Evolutionary conservation across 2,797 vertebrate species (phyloP).

Genomic region (Pseudochirops cupreus): DNA sequence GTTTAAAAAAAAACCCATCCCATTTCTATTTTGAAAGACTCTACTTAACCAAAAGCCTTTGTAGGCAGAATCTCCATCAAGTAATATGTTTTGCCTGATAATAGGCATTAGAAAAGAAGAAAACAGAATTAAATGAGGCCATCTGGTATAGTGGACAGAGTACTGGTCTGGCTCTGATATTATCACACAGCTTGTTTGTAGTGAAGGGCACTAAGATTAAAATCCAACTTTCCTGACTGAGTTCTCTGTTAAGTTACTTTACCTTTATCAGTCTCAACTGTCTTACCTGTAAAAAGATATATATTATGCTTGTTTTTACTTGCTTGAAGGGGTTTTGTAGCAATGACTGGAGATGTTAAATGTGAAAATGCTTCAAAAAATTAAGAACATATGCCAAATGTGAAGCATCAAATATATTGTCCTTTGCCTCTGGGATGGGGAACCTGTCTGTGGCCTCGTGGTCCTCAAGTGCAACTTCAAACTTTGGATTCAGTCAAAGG

Average conservation of each 20-base stretch:
- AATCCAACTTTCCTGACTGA: background rate
- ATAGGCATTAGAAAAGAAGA: slow-evolving; percentile 25
- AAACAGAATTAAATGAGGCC: background rate
- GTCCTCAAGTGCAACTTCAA: too few relatives aligned
- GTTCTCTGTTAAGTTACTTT: background rate
- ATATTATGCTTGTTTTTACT: background rate
- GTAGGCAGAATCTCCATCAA: slow-evolving; percentile 17
- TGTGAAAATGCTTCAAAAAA: background rate
- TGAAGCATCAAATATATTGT: background rate
- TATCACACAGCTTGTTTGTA: background rate
- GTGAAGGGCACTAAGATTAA: background rate
- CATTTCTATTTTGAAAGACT: background rate
- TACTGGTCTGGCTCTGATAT: slow-evolving; percentile 12
- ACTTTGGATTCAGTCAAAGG: too few relatives aligned
- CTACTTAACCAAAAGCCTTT: slow-evolving; percentile 52
- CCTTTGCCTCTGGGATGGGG: background rate
- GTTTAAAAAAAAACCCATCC: slow-evolving; percentile 30
- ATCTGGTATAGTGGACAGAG: background rate
- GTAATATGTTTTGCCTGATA: background rate
- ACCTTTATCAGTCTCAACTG: background rate
- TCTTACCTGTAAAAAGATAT: background rate
- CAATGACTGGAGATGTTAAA: background rate
- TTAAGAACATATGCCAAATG: background rate
- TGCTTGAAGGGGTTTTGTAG: background rate
- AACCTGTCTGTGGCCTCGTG: too few relatives aligned